Evolutionary conservation across 2,797 vertebrate species (phyloP), one percentile per base, ranked within the genome.

Genomic region (Brachyrhaphis roseni): DNA sequence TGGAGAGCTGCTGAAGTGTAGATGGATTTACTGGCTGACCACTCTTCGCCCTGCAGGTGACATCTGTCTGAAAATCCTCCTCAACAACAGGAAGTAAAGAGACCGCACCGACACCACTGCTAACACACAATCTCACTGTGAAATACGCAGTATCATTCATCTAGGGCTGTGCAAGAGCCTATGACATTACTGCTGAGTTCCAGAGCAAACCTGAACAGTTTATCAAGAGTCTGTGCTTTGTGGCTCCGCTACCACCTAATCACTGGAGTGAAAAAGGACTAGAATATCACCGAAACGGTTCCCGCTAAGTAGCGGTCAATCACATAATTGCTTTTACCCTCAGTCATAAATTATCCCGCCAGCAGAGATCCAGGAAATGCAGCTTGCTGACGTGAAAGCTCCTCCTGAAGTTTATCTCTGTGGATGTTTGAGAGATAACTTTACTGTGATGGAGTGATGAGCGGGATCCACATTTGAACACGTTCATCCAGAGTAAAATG

Each of bases 31-130:
- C 76, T 93, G 87, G 91, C 86, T 83, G 83, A 81, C 87, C 83
- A 81, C 84, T 80, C 86, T 86, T 89, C 82, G 87, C 84, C 87
- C 87, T 81, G 90, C 87, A 84, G 91, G 90, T 86, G 94, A 92
- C 92, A 93, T 68, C 64, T 39, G 62, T 66, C 62, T 66, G 16
- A 39, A 39, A 18, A 36, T 93, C 70, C 45, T 72, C 36, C 23
- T 46, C 47, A 74, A 55, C 31, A 71, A 31, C 4, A 5, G 41
- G 76, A 53, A 74, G 73, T 57, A 15, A 39, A 80, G 53, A 59
- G 55, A 74, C 31, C 62, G 15, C 59, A 34, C 68, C 28, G 72
- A 78, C 75, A 68, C 11, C 23, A 23, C 41, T 70, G 39, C 41
- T 46, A 70, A n/a, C 11, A n/a, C 66, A 43, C 64, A 77, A 66